Percentiles rank a stretch among this genome's conserved stretches.
These are phyloP conservation scores for Aphelenchoides besseyi DNA, from an alignment of 1,140 invertebrate genomes.

Conservation along the genomic window DNA sequence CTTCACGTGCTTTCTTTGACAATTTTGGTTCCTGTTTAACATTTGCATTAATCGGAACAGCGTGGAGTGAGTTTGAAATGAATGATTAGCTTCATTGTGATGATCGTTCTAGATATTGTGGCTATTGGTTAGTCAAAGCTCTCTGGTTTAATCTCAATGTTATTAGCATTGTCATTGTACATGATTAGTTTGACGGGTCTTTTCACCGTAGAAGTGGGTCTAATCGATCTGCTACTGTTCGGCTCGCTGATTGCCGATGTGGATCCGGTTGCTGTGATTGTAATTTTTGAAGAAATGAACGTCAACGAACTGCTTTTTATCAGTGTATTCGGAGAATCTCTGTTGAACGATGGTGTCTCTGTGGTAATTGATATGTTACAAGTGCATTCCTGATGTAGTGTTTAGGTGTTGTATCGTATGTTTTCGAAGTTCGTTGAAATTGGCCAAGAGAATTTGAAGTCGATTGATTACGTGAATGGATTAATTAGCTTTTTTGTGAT, in stretches of 20 bases:
- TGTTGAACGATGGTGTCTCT: slow-evolving; percentile 93
- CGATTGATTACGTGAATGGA: slow-evolving; percentile 74
- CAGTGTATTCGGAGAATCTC: slow-evolving; percentile 94
- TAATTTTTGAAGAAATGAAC: slow-evolving; percentile 89
- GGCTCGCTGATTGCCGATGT: slow-evolving; percentile 92
- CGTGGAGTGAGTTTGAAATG: slow-evolving; percentile 44
- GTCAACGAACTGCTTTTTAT: slow-evolving; percentile 98
- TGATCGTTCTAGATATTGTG: slow-evolving; percentile 46
- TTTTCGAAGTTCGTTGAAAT: slow-evolving; percentile 78
- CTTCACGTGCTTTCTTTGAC: slow-evolving; percentile 88
- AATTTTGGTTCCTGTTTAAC: slow-evolving; percentile 90
- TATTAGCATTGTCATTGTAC: slow-evolving; percentile 54
- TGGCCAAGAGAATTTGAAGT: slow-evolving; percentile 46
- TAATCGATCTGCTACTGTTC: slow-evolving; percentile 83
- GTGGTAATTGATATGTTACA: slow-evolving; percentile 69
- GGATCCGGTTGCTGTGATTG: slow-evolving; percentile 90
- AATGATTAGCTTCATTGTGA: background rate
- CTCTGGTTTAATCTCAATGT: slow-evolving; percentile 11
- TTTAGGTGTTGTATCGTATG: slow-evolving; percentile 80
- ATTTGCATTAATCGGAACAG: slow-evolving; percentile 80
- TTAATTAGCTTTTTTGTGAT: slow-evolving; percentile 89
- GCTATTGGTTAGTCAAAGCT: slow-evolving; percentile 45
- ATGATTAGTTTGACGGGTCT: slow-evolving; percentile 55
- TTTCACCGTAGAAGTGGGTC: slow-evolving; percentile 64
- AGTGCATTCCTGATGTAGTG: background rate